Conservation (phyloP, 2,888 invertebrate genomes). For the Lasioglossum zephyrum region DNA sequence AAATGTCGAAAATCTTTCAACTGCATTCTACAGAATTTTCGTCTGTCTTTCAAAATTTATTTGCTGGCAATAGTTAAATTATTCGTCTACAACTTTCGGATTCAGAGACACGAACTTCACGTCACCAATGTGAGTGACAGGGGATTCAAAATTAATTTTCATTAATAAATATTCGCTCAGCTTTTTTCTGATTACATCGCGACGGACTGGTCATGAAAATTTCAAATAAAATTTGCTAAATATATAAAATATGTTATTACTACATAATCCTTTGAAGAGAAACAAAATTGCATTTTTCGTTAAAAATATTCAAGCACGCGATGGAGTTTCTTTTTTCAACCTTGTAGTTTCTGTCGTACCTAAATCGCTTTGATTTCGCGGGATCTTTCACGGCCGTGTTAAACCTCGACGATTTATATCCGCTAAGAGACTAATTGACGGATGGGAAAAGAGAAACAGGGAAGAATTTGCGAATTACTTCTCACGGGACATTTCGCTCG, state of each 20-base stretch:
- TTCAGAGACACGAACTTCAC: background rate
- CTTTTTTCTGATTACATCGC: background rate
- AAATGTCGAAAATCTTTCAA: background rate
- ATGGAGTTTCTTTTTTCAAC: too few species aligned
- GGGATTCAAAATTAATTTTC: background rate
- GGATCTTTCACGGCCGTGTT: background rate
- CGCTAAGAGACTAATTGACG: background rate
- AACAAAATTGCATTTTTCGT: background rate
- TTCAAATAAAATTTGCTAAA: background rate
- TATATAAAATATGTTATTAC: background rate
- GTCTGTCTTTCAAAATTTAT: background rate
- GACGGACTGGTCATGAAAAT: background rate
- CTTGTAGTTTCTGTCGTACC: background rate
- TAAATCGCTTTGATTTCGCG: background rate
- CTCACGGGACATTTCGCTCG: constrained; percentile 14
- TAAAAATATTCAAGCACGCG: background rate
- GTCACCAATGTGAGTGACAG: background rate
- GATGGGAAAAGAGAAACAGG: background rate
- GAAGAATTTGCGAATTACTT: constrained; percentile 40
- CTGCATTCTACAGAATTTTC: background rate
- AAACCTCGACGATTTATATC: background rate
- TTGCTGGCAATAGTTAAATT: background rate
- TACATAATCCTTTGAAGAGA: background rate
- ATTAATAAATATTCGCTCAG: background rate
- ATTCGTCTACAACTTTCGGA: background rate